Evolutionary conservation across 2,888 invertebrate genomes (phyloP), one percentile per base, ranked within the genome.

Genomic region (Flexamia atlantica): DNA sequence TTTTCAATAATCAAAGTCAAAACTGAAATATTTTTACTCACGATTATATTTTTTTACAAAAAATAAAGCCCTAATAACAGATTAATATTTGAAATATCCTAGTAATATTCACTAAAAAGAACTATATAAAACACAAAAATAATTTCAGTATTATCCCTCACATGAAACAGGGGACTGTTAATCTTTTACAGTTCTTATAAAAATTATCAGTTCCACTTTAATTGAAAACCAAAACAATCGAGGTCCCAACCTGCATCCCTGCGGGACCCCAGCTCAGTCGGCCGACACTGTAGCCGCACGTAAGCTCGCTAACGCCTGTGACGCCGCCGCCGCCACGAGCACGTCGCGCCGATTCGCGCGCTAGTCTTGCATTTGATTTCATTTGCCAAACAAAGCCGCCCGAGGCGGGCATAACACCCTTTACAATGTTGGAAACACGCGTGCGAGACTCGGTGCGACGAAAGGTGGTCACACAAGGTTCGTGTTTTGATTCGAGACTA

Each of bases 291-390:
- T 57, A 23, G 57, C 12, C 12, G 25, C 23, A n/a, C n/a, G n/a
- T n/a, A n/a, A n/a, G n/a, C 25, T 7, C 23, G 53, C 64, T 64
- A 64, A 64, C 12, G 28, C 1, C 64, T 64, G 30, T 64, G 64
- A 64, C 64, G 64, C 9, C 30, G 28, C 14, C 17, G 10, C 5
- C 28, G 20, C 64, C 64, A 64, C 64, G 64, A 5, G 28, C 64
- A 64, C 30, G 64, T 64, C 64, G 64, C 12, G 64, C 25, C 14
- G 28, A 64, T 64, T 64, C 30, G 30, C 28, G 3, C 14, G 64
- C 64, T 64, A 64, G 28, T 64, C 28, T 64, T 64, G 64, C 64
- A 64, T 30, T 64, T 64, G 64, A 28, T 64, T 64, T 30, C 12
- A 64, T 64, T 64, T 14, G 25, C 64, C 23, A 23, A 53, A 53